These are phyloP conservation scores for Hydropotes inermis DNA, from an alignment of 2,113 vertebrate species.

Conservation along the genomic window DNA sequence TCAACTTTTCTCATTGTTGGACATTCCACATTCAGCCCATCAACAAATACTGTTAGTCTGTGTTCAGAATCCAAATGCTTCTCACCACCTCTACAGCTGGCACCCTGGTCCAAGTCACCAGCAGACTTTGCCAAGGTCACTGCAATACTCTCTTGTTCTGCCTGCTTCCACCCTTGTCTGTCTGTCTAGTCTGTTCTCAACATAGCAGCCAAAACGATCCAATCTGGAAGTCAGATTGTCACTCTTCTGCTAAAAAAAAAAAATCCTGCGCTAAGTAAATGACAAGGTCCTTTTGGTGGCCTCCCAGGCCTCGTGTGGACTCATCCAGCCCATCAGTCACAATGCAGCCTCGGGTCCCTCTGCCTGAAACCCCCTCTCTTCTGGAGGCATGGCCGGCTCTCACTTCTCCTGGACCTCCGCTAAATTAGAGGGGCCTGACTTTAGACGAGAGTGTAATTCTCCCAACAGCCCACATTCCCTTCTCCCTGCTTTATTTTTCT, in stretches of 20 bases:
- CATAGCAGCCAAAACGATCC: not conserved
- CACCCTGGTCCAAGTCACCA: too few species aligned
- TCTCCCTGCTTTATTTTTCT: not conserved
- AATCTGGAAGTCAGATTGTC: not conserved
- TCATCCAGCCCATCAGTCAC: not conserved
- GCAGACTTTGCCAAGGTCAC: not conserved
- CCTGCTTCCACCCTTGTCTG: not conserved
- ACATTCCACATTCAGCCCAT: not conserved
- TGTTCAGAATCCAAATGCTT: not conserved
- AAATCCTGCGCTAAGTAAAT: not conserved
- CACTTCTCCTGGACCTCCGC: not conserved
- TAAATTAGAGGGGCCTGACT: not conserved
- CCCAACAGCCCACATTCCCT: not conserved
- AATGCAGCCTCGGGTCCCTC: not conserved
- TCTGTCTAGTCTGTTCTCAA: not conserved
- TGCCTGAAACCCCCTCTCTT: not conserved
- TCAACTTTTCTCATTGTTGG: not conserved
- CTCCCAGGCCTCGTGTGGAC: not conserved
- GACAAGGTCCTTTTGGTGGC: not conserved
- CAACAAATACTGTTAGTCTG: not conserved
- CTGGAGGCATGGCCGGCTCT: not conserved
- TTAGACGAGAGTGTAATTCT: not conserved
- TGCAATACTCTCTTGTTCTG: not conserved
- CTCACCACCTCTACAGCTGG: not conserved
- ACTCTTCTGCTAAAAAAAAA: not conserved